Percentiles rank a stretch among this genome's conserved stretches.
phyloP scores from a whole-genome alignment of 2,113 vertebrate genomes.

The Saguinus imperator region DNA sequence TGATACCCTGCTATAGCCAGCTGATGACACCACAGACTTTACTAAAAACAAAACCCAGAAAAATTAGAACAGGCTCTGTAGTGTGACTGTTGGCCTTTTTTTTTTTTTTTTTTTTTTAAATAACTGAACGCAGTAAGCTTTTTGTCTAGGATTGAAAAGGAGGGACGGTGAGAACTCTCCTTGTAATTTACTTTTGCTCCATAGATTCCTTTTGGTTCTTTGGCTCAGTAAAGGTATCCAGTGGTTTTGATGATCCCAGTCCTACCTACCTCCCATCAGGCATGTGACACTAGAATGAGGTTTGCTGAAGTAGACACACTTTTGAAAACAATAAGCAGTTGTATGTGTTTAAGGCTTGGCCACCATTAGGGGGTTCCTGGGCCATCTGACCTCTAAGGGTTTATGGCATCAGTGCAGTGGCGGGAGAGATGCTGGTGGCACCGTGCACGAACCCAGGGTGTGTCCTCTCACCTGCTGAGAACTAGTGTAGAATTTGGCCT shows the following conservation, averaged over 20 bases:
- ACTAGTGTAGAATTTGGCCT: background rate
- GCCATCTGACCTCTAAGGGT: background rate
- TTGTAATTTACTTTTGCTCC: background rate
- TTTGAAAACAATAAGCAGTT: background rate
- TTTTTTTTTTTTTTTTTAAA: background rate
- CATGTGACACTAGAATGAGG: background rate
- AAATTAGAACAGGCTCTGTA: background rate
- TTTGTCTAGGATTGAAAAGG: background rate
- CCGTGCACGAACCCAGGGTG: rapidly evolving
- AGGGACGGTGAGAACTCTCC: background rate
- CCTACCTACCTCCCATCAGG: background rate
- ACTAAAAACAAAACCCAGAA: background rate
- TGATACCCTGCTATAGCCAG: background rate
- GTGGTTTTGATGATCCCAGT: background rate
- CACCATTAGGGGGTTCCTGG: rapidly evolving
- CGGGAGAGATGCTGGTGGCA: rapidly evolving
- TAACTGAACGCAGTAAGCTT: background rate
- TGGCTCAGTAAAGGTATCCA: background rate
- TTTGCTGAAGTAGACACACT: background rate
- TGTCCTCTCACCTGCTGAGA: background rate
- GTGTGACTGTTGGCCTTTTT: background rate
- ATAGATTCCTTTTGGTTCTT: background rate
- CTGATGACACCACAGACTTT: background rate
- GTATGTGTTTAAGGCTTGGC: rapidly evolving
- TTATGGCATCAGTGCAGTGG: rapidly evolving